These are phyloP conservation scores for Falcaria lacertinaria DNA, from an alignment of 2,888 invertebrate species.

Conservation along the genomic window DNA sequence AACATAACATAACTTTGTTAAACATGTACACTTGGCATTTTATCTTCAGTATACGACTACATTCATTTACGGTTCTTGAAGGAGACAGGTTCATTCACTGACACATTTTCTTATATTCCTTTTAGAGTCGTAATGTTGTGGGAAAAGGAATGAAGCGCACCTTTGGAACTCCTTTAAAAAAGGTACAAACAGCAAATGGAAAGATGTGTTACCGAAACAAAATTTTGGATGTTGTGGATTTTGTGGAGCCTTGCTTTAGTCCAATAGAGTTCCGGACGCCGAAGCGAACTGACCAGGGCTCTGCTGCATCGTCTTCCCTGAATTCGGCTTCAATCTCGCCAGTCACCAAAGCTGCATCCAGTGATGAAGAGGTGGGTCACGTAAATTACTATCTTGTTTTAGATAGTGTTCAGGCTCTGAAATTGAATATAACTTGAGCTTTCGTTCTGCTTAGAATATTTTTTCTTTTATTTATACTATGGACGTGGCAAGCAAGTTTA, in stretches of 20 bases:
- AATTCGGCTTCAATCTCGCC: constrained; percentile 62
- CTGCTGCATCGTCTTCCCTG: constrained; percentile 49
- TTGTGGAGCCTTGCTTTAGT: constrained; percentile 62
- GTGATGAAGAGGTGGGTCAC: constrained; percentile 59
- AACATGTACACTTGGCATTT: no score
- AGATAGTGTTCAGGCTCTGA: no score
- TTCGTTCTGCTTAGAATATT: no score
- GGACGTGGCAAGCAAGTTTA: no score
- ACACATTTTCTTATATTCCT: constrained; percentile 7
- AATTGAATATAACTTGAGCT: no score
- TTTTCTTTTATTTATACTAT: no score
- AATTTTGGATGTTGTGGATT: constrained; percentile 60
- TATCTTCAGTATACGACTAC: no score
- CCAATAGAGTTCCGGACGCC: constrained; percentile 64
- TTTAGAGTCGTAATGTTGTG: constrained; percentile 50
- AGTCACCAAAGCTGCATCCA: constrained; percentile 51
- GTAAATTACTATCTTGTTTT: constrained; percentile 11
- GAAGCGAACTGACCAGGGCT: constrained; percentile 35
- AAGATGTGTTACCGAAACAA: constrained; percentile 61
- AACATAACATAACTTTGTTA: no score
- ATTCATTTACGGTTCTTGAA: no score
- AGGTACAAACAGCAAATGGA: constrained; percentile 21
- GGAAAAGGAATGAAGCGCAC: constrained; percentile 66
- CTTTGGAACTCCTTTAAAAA: constrained; percentile 62
- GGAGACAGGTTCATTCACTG: no score